phyloP scores from a whole-genome alignment of 2,797 vertebrate genomes.

The Huso huso region DNA sequence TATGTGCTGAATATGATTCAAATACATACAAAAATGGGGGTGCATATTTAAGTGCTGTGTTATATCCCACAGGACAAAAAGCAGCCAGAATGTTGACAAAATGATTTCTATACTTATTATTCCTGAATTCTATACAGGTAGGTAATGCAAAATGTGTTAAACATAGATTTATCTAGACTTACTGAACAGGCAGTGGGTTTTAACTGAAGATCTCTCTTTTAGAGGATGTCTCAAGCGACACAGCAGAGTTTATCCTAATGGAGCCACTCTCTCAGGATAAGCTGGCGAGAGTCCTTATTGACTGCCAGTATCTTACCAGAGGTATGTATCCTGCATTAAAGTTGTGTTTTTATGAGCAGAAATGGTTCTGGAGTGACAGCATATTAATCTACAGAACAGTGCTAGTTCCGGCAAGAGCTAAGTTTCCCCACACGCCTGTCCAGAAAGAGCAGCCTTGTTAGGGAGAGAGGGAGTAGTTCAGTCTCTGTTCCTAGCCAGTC shows the following conservation, averaged over 20 bases:
- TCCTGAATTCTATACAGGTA: constrained; percentile 34
- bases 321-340: too few relatives aligned
- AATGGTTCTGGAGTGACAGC: too few relatives aligned
- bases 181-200: neutral
- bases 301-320: constrained; percentile 22
- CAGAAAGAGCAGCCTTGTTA: too few relatives aligned
- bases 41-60: too few relatives aligned
- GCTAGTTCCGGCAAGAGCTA: too few relatives aligned
- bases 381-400: too few relatives aligned
- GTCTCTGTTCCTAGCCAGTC: too few relatives aligned
- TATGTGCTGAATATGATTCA: too few relatives aligned
- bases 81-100: constrained; percentile 24
- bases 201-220: constrained; percentile 12
- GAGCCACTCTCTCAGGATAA: constrained; percentile 39
- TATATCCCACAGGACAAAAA: constrained; percentile 22
- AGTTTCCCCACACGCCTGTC: too few relatives aligned
- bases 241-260: constrained; percentile 34
- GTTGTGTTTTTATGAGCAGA: too few relatives aligned
- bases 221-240: constrained; percentile 33
- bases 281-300: constrained; percentile 27
- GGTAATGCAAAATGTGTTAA: constrained; percentile 13
- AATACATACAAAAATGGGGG: too few relatives aligned
- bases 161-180: neutral
- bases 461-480: too few relatives aligned
- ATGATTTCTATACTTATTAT: constrained; percentile 37